Evolutionary conservation across 2,113 vertebrate genomes (phyloP).

Genomic region (Gallinago jamesoni): DNA sequence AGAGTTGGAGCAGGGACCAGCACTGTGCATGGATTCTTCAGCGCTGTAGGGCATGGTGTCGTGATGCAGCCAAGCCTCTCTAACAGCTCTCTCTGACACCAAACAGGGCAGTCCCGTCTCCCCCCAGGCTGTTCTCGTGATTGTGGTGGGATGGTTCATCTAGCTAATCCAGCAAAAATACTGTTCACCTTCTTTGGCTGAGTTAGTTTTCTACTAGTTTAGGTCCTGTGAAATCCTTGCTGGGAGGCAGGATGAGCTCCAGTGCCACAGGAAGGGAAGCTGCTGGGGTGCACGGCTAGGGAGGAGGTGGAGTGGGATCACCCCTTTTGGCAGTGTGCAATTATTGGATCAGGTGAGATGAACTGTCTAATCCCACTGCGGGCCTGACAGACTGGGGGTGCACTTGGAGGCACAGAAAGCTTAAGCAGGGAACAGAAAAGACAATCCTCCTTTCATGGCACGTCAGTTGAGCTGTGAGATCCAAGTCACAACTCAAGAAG

Average conservation of each 20-base stretch:
- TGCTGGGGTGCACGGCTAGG: neutral
- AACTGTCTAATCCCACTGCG: neutral
- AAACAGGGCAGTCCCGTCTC: neutral
- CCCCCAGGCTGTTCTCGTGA: neutral
- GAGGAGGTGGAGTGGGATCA: neutral
- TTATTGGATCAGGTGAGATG: neutral
- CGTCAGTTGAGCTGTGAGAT: neutral
- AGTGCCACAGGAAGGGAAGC: neutral
- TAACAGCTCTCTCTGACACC: neutral
- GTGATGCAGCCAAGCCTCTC: neutral
- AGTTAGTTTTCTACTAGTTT: neutral
- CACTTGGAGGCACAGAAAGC: fast-evolving
- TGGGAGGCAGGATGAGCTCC: neutral
- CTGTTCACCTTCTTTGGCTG: neutral
- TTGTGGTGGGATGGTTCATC: neutral
- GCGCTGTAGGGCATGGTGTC: fast-evolving
- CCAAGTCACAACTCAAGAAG: neutral
- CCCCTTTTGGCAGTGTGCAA: neutral
- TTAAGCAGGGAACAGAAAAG: neutral
- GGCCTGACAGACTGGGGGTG: neutral
- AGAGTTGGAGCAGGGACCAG: neutral
- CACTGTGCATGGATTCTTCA: neutral
- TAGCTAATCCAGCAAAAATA: neutral
- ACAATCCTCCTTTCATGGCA: neutral
- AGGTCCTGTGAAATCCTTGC: neutral